Conservation (phyloP, 2,113 vertebrate species). For the Colistium nudipinnis region DNA sequence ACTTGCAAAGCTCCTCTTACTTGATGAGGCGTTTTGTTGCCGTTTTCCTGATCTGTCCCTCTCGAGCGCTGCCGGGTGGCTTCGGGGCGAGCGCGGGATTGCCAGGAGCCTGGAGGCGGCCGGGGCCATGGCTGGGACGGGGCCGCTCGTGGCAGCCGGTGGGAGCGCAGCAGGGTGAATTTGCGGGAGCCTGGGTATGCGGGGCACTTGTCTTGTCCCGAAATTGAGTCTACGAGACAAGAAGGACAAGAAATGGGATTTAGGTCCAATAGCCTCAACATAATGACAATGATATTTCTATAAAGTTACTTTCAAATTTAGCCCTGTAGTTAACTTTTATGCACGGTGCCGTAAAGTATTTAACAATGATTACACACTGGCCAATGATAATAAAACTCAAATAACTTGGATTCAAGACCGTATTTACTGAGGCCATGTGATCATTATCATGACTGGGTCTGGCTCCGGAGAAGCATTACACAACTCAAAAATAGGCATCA, state of each 20-base stretch:
- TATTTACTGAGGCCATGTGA: background rate
- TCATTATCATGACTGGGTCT: background rate
- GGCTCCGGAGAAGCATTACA: too few species aligned
- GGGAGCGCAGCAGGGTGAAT: conserved; percentile 64
- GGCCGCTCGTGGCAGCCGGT: conserved; percentile 66
- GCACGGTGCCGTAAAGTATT: too few species aligned
- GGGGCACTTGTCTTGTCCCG: conserved; percentile 75
- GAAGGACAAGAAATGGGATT: conserved; percentile 13
- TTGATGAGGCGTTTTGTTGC: conserved; percentile 84
- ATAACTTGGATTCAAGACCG: background rate
- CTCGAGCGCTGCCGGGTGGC: conserved; percentile 84
- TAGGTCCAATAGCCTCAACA: background rate
- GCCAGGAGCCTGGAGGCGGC: conserved; percentile 74
- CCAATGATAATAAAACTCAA: too few species aligned
- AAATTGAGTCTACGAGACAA: conserved; percentile 80
- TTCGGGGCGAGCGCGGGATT: conserved; percentile 83
- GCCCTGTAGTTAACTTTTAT: background rate
- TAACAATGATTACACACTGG: too few species aligned
- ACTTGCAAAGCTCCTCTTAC: conserved; percentile 80
- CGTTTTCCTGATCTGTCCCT: conserved; percentile 81
- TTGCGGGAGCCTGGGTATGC: conserved; percentile 62
- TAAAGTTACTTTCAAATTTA: background rate
- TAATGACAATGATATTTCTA: background rate
- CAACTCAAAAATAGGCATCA: background rate
- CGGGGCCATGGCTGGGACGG: conserved; percentile 68